phyloP scores from a whole-genome alignment of 2,113 vertebrate species.

The Aramus guarauna region DNA sequence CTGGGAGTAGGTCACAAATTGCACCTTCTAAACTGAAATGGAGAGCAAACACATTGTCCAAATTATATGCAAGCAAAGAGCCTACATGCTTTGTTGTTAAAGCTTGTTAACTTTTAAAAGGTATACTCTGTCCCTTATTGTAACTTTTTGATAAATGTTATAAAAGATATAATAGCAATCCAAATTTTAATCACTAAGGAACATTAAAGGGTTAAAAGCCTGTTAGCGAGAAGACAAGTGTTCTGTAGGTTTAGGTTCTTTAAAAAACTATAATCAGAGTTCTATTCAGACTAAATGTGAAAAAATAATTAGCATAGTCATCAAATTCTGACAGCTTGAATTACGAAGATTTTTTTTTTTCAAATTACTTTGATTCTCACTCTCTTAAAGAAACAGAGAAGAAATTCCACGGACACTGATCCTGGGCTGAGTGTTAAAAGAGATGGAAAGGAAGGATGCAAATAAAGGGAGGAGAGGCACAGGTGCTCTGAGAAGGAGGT shows the following conservation, averaged over 20 bases:
- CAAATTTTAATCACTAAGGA: neutral
- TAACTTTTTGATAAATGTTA: neutral
- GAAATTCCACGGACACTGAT: neutral
- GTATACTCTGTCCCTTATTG: neutral
- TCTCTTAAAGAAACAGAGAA: neutral
- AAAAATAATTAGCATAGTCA: slow-evolving; percentile 20
- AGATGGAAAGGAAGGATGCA: neutral
- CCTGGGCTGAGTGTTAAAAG: neutral
- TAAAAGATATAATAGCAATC: neutral
- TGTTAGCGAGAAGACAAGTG: neutral
- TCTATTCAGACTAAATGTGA: slow-evolving; percentile 12
- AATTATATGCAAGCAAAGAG: neutral
- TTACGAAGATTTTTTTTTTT: neutral
- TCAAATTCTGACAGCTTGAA: slow-evolving; percentile 25
- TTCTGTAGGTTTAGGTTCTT: neutral
- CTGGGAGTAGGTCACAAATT: neutral
- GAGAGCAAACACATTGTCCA: neutral
- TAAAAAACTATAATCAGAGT: neutral
- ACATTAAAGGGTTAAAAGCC: neutral
- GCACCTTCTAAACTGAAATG: neutral
- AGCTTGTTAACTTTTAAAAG: neutral
- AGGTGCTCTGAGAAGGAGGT: neutral
- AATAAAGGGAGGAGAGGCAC: neutral
- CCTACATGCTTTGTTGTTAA: neutral
- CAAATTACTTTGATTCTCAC: neutral